A percentile compares a stretch with the other conserved stretches of the same genome.
Evolutionary conservation across 1,140 invertebrate species (phyloP).

Genomic region (Cephus cinctus): DNA sequence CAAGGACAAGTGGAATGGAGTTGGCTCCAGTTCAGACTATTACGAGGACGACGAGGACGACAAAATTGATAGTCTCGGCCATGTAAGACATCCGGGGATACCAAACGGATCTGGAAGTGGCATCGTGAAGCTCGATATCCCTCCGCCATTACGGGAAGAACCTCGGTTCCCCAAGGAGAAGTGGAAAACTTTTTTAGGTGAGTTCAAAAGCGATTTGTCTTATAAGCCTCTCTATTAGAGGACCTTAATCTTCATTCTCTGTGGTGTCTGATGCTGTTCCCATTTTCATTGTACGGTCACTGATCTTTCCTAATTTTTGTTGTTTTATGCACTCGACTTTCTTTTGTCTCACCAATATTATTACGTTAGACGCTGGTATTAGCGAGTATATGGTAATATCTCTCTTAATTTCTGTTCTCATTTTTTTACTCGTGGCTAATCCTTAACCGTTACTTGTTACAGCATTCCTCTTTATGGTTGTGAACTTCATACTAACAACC

Average conservation of each 20-base stretch:
- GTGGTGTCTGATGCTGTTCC: no score
- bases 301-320: no score
- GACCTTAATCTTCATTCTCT: no score
- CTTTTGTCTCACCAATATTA: no score
- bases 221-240: no score
- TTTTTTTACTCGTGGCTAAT: no score
- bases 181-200: constrained; percentile 69
- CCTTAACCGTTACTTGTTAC: constrained; percentile 42
- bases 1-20: constrained; percentile 49
- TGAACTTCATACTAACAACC: constrained; percentile 65
- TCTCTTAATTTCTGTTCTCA: constrained; percentile 6
- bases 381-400: no score
- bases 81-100: constrained; percentile 37
- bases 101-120: constrained; percentile 48
- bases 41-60: constrained; percentile 54
- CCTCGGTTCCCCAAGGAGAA: constrained; percentile 69
- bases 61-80: constrained; percentile 44
- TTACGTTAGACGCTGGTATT: no score
- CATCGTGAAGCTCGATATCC: constrained; percentile 60
- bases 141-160: constrained; percentile 60
- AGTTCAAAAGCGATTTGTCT: constrained; percentile 20
- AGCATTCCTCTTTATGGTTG: constrained; percentile 63
- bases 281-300: no score
- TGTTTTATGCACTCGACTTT: no score
- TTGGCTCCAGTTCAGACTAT: constrained; percentile 45